A percentile compares a stretch with the other conserved stretches of the same genome.
phyloP scores from a whole-genome alignment of 2,888 invertebrate genomes.

The Eumerus sabulonum region DNA sequence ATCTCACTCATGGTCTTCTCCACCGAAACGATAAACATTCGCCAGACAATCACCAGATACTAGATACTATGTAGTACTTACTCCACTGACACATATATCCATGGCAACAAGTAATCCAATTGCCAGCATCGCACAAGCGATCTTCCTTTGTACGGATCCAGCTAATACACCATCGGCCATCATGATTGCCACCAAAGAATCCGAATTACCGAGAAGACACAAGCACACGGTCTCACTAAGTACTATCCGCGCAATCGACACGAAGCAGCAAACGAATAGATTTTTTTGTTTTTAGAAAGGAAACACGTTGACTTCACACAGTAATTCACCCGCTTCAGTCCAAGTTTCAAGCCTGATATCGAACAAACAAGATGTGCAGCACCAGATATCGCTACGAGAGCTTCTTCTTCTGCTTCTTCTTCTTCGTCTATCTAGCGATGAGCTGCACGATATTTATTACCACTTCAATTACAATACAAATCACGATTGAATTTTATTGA shows the following conservation, averaged over 20 bases:
- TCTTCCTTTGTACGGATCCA: constrained; percentile 58
- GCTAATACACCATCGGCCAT: constrained; percentile 37
- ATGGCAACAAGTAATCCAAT: constrained; percentile 75
- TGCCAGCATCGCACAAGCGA: constrained; percentile 63
- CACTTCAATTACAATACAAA: constrained; percentile 52
- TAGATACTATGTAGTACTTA: constrained; percentile 73
- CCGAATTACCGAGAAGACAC: too few relatives aligned
- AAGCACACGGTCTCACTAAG: too few relatives aligned
- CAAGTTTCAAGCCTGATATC: neutral
- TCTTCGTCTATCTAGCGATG: too few relatives aligned
- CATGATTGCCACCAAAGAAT: constrained; percentile 32
- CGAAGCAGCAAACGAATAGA: constrained; percentile 28
- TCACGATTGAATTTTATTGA: constrained; percentile 60
- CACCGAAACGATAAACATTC: constrained; percentile 8
- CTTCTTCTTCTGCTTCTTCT: too few relatives aligned
- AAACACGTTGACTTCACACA: constrained; percentile 68
- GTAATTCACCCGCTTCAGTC: constrained; percentile 61
- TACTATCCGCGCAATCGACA: too few relatives aligned
- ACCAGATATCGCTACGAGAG: constrained; percentile 1
- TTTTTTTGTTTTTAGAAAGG: constrained; percentile 62
- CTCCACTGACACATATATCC: constrained; percentile 79
- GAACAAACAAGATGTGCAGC: too few relatives aligned
- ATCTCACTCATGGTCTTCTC: constrained; percentile 36
- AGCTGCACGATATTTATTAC: constrained; percentile 59
- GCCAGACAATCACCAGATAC: constrained; percentile 5